Evolutionary conservation across 1,140 invertebrate genomes (phyloP).

Genomic region (Matsumurasca onukii): DNA sequence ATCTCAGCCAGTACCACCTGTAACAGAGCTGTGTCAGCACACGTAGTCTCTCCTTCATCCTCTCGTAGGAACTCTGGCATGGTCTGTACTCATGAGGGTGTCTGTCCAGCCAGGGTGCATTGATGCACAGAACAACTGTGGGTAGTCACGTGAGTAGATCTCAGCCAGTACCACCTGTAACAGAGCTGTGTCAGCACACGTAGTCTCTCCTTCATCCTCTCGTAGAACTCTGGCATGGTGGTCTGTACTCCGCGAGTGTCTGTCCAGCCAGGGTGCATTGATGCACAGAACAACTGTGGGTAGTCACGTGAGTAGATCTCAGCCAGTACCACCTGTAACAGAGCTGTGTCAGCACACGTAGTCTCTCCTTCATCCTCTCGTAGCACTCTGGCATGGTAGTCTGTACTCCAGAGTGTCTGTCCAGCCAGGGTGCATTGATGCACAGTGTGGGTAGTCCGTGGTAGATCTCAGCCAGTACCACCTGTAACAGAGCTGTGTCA

Average conservation of each 20-base stretch:
- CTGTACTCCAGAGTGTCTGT: slow-evolving; percentile 52
- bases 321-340: slow-evolving; percentile 48
- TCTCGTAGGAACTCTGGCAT: slow-evolving; percentile 53
- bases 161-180: slow-evolving; percentile 47
- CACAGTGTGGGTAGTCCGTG: slow-evolving; percentile 51
- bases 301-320: slow-evolving; percentile 50
- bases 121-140: slow-evolving; percentile 51
- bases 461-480: slow-evolving; percentile 50
- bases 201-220: slow-evolving; percentile 51
- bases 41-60: slow-evolving; percentile 51
- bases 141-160: slow-evolving; percentile 49
- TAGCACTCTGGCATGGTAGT: slow-evolving; percentile 53
- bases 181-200: slow-evolving; percentile 47
- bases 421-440: slow-evolving; percentile 57
- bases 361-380: slow-evolving; percentile 50
- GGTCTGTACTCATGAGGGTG: slow-evolving; percentile 50
- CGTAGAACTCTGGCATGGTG: slow-evolving; percentile 54
- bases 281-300: slow-evolving; percentile 52
- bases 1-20: slow-evolving; percentile 48
- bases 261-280: slow-evolving; percentile 57
- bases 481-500: slow-evolving; percentile 43
- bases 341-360: slow-evolving; percentile 54
- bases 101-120: slow-evolving; percentile 59
- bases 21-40: slow-evolving; percentile 52
- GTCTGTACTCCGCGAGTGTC: slow-evolving; percentile 52